Percentiles rank a stretch among this genome's conserved stretches.
These are phyloP conservation scores for Andrena bicolor DNA, from an alignment of 2,888 invertebrate species.

Conservation along the genomic window DNA sequence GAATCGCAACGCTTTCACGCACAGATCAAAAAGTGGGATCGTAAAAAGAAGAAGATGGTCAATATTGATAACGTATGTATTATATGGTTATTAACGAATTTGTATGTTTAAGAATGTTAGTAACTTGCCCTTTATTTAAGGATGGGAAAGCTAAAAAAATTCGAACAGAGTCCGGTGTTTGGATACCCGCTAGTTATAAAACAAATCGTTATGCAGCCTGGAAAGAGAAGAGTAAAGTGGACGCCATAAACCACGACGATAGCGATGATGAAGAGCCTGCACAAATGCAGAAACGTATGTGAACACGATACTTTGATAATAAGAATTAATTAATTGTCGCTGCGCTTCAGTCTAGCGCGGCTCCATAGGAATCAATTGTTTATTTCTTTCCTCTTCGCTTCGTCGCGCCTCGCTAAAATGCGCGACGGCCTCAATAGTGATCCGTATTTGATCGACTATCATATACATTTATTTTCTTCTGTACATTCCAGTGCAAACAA, in stretches of 20 bases:
- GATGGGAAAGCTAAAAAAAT: slow-evolving; percentile 91
- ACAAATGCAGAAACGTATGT: slow-evolving; percentile 75
- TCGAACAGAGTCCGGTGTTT: slow-evolving; percentile 97
- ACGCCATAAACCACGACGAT: slow-evolving; percentile 83
- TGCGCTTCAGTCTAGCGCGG: no score
- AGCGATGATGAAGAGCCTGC: slow-evolving; percentile 83
- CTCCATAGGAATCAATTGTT: no score
- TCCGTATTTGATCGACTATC: no score
- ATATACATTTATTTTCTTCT: slow-evolving; percentile 13
- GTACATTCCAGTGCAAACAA: slow-evolving; percentile 80
- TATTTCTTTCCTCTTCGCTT: no score
- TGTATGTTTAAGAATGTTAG: not conserved
- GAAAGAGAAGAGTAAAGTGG: slow-evolving; percentile 91
- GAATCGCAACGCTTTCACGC: slow-evolving; percentile 88
- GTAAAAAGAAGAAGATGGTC: slow-evolving; percentile 98
- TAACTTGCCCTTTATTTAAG: slow-evolving; percentile 73
- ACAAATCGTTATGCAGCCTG: slow-evolving; percentile 95
- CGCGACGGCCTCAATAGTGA: no score
- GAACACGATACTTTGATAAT: not conserved
- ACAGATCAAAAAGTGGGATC: slow-evolving; percentile 94
- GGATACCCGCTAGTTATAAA: slow-evolving; percentile 97
- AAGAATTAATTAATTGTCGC: no score
- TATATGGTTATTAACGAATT: slow-evolving; percentile 14
- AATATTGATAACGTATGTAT: slow-evolving; percentile 87
- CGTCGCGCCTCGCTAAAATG: no score